Evolutionary conservation across 2,888 invertebrate genomes (phyloP).

Genomic region (Folsomia manolachei): DNA sequence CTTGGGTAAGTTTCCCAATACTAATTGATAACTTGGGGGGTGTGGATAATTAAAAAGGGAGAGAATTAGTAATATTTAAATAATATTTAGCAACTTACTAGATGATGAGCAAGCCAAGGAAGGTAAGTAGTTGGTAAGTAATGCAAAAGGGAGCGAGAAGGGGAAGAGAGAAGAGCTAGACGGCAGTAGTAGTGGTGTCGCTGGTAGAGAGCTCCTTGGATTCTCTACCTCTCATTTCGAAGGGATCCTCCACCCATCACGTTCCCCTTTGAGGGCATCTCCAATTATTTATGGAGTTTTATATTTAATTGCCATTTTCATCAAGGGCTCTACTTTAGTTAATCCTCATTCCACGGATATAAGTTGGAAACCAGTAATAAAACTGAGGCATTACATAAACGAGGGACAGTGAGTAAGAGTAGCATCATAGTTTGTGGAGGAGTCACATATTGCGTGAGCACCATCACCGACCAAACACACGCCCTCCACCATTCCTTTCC

Average conservation of each 20-base stretch:
- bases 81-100: not conserved
- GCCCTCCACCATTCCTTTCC: not conserved
- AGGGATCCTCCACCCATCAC: not conserved
- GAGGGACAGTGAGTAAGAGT: not conserved
- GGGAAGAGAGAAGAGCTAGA: constrained; percentile 16
- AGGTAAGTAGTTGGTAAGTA: not conserved
- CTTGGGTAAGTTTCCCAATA: not conserved
- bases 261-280: not conserved
- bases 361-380: too few species aligned
- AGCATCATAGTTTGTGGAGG: not conserved
- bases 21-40: not conserved
- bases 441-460: not conserved
- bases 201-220: not conserved
- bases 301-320: not conserved
- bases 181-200: not conserved
- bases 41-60: not conserved
- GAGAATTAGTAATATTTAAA: too few species aligned
- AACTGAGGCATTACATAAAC: too few species aligned
- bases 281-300: too few species aligned
- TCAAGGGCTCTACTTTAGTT: not conserved
- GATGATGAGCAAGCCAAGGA: not conserved
- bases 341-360: too few species aligned
- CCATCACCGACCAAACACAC: not conserved
- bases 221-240: not conserved
- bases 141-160: constrained; percentile 14